phyloP scores from a whole-genome alignment of 2,888 invertebrate genomes.

The Ormyrus labotus region DNA sequence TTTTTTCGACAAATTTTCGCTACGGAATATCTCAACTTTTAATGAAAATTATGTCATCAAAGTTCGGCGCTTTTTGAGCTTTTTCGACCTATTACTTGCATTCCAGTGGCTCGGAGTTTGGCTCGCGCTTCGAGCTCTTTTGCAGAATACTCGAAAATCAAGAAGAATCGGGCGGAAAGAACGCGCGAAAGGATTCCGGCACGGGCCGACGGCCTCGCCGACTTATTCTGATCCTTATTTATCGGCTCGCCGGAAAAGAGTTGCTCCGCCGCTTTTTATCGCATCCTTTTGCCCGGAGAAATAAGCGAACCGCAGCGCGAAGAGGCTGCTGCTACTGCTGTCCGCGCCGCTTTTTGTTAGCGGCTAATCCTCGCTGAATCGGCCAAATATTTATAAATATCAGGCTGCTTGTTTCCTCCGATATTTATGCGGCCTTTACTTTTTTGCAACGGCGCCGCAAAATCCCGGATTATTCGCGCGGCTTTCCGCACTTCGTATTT shows the following conservation, averaged over 20 bases:
- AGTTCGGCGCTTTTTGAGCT: no score
- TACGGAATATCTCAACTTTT: conserved; percentile 25
- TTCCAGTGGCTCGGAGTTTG: no score
- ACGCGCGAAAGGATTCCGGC: neutral
- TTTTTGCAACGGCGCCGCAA: conserved; percentile 21
- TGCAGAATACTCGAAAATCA: no score
- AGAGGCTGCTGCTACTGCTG: neutral
- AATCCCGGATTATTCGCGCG: conserved; percentile 46
- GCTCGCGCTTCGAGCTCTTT: no score
- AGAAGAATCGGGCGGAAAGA: no score
- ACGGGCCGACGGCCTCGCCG: conserved; percentile 3
- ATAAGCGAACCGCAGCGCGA: conserved; percentile 3
- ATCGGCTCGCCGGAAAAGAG: conserved; percentile 30
- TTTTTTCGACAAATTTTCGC: neutral
- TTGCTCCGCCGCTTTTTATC: conserved; percentile 16
- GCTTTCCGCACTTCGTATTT: conserved; percentile 32
- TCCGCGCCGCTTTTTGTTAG: neutral
- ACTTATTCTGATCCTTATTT: conserved; percentile 43
- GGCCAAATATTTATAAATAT: conserved; percentile 50
- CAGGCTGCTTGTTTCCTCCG: conserved; percentile 39
- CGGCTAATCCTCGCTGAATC: conserved; percentile 45
- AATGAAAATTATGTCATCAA: conserved; percentile 29
- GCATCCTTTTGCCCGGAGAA: conserved; percentile 7
- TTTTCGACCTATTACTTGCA: no score
- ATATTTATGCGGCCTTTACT: conserved; percentile 39